Conservation (phyloP, 2,888 invertebrate genomes). For the Octodonta nipae region DNA sequence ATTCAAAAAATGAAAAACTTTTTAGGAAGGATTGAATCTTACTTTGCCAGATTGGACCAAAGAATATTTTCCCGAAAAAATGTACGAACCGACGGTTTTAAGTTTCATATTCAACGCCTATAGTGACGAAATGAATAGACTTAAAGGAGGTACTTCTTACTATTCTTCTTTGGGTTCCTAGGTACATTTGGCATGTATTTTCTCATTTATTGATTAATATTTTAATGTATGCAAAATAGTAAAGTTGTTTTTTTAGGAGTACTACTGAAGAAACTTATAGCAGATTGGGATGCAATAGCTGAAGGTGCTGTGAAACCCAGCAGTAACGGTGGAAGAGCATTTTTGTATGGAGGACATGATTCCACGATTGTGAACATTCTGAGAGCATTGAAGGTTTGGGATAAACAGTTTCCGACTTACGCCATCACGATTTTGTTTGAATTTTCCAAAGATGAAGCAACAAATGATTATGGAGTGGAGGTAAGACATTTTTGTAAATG, state of each 20-base stretch:
- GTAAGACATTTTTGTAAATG: constrained; percentile 22
- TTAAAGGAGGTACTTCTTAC: constrained; percentile 42
- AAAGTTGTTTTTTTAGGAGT: constrained; percentile 40
- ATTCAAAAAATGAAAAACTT: constrained; percentile 8
- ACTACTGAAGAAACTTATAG: constrained; percentile 46
- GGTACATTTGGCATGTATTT: background rate
- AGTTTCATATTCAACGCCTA: constrained; percentile 47
- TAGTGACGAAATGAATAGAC: constrained; percentile 44
- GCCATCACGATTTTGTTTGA: constrained; percentile 51
- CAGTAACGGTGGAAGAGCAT: constrained; percentile 40
- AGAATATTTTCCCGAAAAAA: constrained; percentile 43
- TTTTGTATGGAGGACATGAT: constrained; percentile 60
- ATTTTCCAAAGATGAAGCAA: constrained; percentile 40
- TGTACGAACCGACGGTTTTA: constrained; percentile 41
- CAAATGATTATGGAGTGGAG: constrained; percentile 41
- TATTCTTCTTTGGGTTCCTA: constrained; percentile 2
- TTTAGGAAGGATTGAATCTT: constrained; percentile 42
- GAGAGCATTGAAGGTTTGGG: constrained; percentile 50
- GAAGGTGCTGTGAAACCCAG: constrained; percentile 34
- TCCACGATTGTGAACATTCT: constrained; percentile 55
- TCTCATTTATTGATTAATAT: too few relatives aligned
- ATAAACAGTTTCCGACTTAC: constrained; percentile 51
- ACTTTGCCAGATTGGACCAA: constrained; percentile 49
- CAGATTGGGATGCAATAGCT: constrained; percentile 44
- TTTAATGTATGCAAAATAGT: too few relatives aligned